A percentile compares a stretch with the other conserved stretches of the same genome.
These are phyloP conservation scores for Trissolcus japonicus DNA, from an alignment of 2,888 invertebrate genomes.

Conservation along the genomic window DNA sequence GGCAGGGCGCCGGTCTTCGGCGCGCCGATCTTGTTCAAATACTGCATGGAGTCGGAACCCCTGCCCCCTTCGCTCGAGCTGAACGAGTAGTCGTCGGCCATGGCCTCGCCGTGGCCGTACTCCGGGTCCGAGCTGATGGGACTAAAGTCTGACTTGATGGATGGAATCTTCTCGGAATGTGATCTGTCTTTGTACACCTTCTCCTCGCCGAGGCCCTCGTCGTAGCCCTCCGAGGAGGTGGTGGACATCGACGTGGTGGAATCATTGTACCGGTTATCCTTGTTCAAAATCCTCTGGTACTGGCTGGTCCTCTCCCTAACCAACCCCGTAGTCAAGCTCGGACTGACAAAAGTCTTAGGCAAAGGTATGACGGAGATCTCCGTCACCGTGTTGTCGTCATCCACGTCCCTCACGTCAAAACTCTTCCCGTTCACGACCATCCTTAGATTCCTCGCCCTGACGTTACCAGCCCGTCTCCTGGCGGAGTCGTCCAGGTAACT, in stretches of 20 bases:
- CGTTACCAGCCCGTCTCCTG: slow-evolving; percentile 69
- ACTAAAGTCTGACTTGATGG: slow-evolving; percentile 73
- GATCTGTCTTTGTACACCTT: slow-evolving; percentile 84
- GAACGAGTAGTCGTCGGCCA: slow-evolving; percentile 78
- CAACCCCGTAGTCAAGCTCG: slow-evolving; percentile 74
- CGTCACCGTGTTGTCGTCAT: slow-evolving; percentile 81
- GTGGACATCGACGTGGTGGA: slow-evolving; percentile 74
- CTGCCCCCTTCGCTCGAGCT: slow-evolving; percentile 77
- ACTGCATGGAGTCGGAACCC: slow-evolving; percentile 62
- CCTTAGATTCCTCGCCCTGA: slow-evolving; percentile 83
- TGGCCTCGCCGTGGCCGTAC: slow-evolving; percentile 81
- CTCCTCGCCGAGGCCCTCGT: slow-evolving; percentile 81
- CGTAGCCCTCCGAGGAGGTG: slow-evolving; percentile 75
- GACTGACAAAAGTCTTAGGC: slow-evolving; percentile 76
- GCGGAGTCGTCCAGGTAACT: slow-evolving; percentile 71
- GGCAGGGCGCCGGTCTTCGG: slow-evolving; percentile 66
- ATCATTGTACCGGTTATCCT: slow-evolving; percentile 72
- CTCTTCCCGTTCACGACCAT: slow-evolving; percentile 85
- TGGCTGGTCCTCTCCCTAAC: slow-evolving; percentile 77
- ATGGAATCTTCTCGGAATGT: slow-evolving; percentile 78
- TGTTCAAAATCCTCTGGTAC: slow-evolving; percentile 76
- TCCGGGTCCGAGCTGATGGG: slow-evolving; percentile 78
- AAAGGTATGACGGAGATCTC: slow-evolving; percentile 82
- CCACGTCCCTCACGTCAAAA: slow-evolving; percentile 85
- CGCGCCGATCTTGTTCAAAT: slow-evolving; percentile 65